Conservation (phyloP, 2,888 invertebrate genomes). For the Mechanitis messenoides region DNA sequence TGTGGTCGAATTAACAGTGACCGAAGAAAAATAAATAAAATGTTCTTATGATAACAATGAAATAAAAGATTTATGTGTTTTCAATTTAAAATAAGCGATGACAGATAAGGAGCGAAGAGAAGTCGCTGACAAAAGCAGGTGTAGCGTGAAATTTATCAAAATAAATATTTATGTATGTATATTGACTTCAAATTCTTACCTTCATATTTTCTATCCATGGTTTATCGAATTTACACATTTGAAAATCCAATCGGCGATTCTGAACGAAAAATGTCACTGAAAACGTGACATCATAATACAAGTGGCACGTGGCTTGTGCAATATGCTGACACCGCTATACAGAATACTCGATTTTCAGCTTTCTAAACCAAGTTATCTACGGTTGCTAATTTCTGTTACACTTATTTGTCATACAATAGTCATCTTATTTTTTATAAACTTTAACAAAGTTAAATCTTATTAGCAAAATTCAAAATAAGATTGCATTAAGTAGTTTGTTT, state of each 20-base stretch:
- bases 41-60: no score
- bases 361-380: slow-evolving; percentile 41
- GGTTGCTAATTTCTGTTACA: background rate
- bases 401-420: no score
- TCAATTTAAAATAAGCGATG: no score
- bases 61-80: no score
- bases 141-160: background rate
- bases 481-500: no score
- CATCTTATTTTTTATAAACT: no score
- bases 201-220: slow-evolving; percentile 32
- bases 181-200: slow-evolving; percentile 19
- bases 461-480: no score
- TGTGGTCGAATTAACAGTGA: no score
- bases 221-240: slow-evolving; percentile 73
- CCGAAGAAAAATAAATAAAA: no score
- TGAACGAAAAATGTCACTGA: slow-evolving; percentile 71
- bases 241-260: slow-evolving; percentile 68
- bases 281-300: slow-evolving; percentile 71
- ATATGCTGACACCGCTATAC: slow-evolving; percentile 61
- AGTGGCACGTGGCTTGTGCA: slow-evolving; percentile 56
- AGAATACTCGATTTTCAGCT: slow-evolving; percentile 55
- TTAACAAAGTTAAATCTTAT: no score
- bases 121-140: no score
- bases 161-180: background rate
- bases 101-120: no score